A percentile compares a stretch with the other conserved stretches of the same genome.
These are phyloP conservation scores for Germaria angustata DNA, from an alignment of 2,888 invertebrate species.

Conservation along the genomic window DNA sequence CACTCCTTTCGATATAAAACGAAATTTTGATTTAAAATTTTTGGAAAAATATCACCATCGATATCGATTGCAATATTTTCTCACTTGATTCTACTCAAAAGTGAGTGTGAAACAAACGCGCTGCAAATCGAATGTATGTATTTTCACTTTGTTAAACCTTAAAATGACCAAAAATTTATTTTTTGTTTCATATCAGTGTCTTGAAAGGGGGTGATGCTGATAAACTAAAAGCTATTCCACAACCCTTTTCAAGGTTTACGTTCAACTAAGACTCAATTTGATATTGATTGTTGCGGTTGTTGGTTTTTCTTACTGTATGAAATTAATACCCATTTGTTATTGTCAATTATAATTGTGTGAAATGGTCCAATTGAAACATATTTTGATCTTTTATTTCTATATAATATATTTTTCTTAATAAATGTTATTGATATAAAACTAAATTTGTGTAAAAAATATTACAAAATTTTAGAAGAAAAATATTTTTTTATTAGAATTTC, in stretches of 20 bases:
- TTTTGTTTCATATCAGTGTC: not conserved
- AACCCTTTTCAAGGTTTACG: slow-evolving; percentile 39
- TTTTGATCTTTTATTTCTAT: not conserved
- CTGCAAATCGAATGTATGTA: not conserved
- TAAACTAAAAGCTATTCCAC: slow-evolving; percentile 7
- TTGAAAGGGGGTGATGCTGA: not conserved
- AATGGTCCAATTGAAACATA: slow-evolving; percentile 33
- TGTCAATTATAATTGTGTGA: slow-evolving; percentile 56
- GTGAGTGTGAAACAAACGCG: not conserved
- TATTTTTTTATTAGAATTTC: too few species aligned
- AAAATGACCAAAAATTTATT: slow-evolving; percentile 31
- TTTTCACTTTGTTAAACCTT: slow-evolving; percentile 37
- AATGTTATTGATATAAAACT: not conserved
- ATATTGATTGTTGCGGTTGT: slow-evolving; percentile 59
- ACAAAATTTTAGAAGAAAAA: too few species aligned
- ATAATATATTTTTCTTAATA: not conserved
- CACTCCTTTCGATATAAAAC: too few species aligned
- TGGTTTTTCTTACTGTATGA: slow-evolving; percentile 27
- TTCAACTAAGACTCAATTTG: slow-evolving; percentile 26
- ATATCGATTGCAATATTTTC: too few species aligned
- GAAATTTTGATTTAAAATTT: too few species aligned
- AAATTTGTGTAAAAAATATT: not conserved
- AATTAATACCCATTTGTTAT: slow-evolving; percentile 64
- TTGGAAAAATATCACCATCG: too few species aligned
- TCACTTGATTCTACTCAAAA: too few species aligned